Percentiles rank a stretch among this genome's conserved stretches.
These are phyloP conservation scores for Actinia equina DNA, from an alignment of 64 coral and sea anemone genomes.

Conservation along the genomic window DNA sequence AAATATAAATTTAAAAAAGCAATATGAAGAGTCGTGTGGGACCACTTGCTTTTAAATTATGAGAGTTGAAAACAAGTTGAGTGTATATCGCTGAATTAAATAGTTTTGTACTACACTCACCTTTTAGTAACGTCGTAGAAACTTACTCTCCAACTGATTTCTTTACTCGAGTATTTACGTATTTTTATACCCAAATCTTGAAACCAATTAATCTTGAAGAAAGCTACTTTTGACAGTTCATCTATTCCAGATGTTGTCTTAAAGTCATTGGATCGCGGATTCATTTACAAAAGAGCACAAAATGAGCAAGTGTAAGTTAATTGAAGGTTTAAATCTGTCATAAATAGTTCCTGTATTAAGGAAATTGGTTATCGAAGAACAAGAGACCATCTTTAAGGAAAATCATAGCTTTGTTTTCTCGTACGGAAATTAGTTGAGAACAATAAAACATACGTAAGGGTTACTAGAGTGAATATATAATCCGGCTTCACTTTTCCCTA, in stretches of 20 bases:
- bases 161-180: background rate
- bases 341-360: background rate
- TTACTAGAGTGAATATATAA: too few relatives aligned
- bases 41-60: too few relatives aligned
- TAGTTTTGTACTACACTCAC: background rate
- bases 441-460: too few relatives aligned
- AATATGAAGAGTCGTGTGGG: too few relatives aligned
- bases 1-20: too few relatives aligned
- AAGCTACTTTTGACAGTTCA: slow-evolving; percentile 1
- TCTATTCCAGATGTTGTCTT: background rate
- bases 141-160: background rate
- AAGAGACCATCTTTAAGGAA: too few relatives aligned
- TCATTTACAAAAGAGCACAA: background rate
- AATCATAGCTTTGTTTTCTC: too few relatives aligned
- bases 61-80: too few relatives aligned
- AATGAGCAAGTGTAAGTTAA: background rate
- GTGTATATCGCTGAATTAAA: background rate
- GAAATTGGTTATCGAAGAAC: background rate
- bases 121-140: background rate
- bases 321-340: background rate
- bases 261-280: background rate
- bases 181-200: background rate
- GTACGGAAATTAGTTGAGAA: background rate
- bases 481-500: too few relatives aligned
- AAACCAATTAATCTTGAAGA: background rate